Percentiles rank a stretch among this genome's conserved stretches.
Evolutionary conservation across 2,888 invertebrate species (phyloP).

Genomic region (Trissolcus brochymenae): DNA sequence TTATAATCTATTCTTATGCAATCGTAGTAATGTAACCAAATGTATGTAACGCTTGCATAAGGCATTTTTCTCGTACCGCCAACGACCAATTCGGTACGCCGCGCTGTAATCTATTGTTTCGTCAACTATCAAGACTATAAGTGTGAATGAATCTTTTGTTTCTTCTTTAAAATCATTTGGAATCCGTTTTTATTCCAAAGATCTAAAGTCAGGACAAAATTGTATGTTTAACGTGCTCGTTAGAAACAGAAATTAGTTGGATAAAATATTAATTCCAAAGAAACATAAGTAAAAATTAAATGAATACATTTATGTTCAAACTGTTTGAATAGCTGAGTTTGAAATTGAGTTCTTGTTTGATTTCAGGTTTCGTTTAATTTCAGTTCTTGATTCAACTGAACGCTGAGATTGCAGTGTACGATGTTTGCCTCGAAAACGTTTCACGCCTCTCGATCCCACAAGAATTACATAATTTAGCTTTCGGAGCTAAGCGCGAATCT

Average conservation of each 20-base stretch:
- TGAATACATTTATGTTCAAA: too few relatives aligned
- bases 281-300: too few relatives aligned
- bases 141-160: constrained; percentile 21
- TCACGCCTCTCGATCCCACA: constrained; percentile 57
- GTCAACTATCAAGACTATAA: constrained; percentile 67
- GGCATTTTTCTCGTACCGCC: constrained; percentile 63
- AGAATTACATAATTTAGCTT: constrained; percentile 61
- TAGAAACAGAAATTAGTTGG: too few relatives aligned
- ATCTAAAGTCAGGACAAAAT: too few relatives aligned
- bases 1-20: constrained; percentile 72
- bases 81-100: constrained; percentile 58
- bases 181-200: too few relatives aligned
- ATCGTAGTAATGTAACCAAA: constrained; percentile 74
- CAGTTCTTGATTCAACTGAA: too few relatives aligned
- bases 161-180: too few relatives aligned
- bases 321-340: too few relatives aligned
- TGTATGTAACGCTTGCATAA: constrained; percentile 75
- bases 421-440: constrained; percentile 53
- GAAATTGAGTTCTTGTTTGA: too few relatives aligned
- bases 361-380: too few relatives aligned
- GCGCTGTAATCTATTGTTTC: constrained; percentile 72
- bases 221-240: too few relatives aligned
- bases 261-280: too few relatives aligned
- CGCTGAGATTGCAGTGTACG: constrained; percentile 5
- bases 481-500: constrained; percentile 54